These are phyloP conservation scores for Drosophila melanocephala DNA, from an alignment of 2,888 invertebrate species.

Conservation along the genomic window DNA sequence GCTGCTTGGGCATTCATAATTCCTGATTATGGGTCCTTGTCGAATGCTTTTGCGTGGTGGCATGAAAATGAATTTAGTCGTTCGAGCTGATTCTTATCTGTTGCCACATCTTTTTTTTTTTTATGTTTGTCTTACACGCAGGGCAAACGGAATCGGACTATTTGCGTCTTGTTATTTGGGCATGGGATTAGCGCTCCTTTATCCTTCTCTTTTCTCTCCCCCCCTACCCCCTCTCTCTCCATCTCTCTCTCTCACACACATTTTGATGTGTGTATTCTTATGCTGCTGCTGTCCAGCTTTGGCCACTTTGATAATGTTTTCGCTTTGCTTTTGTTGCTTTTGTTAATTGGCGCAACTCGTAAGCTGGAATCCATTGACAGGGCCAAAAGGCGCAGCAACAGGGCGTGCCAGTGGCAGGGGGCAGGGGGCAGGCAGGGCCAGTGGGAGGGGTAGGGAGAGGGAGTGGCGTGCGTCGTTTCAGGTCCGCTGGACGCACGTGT, in stretches of 20 bases:
- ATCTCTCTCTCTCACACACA: not conserved
- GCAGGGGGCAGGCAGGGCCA: no score
- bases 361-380: constrained; percentile 31
- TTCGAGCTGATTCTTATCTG: constrained; percentile 37
- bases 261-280: constrained; percentile 13
- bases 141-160: constrained; percentile 6
- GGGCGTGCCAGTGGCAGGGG: not conserved
- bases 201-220: not conserved
- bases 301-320: constrained; percentile 50
- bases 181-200: not conserved
- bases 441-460: not conserved
- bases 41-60: constrained; percentile 11
- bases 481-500: constrained; percentile 39
- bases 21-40: constrained; percentile 66
- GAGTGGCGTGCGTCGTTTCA: constrained; percentile 1
- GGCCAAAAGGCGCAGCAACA: not conserved
- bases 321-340: constrained; percentile 39
- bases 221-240: constrained; percentile 4
- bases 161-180: constrained; percentile 16
- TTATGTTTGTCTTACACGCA: constrained; percentile 49
- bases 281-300: constrained; percentile 15
- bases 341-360: constrained; percentile 57
- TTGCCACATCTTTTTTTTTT: constrained; percentile 13
- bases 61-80: constrained; percentile 32
- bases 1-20: constrained; percentile 62